Evolutionary conservation across 23 tunicate species (phyloP).

Genomic region (Corella eumyota): DNA sequence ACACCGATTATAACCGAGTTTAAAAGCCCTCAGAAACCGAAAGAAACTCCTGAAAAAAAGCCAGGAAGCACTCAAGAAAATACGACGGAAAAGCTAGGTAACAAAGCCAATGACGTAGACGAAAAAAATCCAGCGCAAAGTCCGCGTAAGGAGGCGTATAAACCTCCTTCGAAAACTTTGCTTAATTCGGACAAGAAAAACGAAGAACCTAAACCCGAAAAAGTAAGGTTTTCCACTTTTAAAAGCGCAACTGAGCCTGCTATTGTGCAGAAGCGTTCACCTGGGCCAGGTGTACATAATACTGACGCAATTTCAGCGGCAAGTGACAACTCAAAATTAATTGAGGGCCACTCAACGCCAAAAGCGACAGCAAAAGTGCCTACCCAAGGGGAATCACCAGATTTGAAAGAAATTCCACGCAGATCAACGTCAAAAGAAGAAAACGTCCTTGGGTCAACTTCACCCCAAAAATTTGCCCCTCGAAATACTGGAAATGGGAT

Average conservation of each 20-base stretch:
- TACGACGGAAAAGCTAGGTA: too few species aligned
- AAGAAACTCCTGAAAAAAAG: too few species aligned
- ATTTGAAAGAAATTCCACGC: background rate
- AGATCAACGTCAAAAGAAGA: background rate
- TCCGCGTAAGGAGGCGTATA: too few species aligned
- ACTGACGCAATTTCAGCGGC: conserved; percentile 1
- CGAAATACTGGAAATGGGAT: background rate
- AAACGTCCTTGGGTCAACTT: background rate
- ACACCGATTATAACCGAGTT: too few species aligned
- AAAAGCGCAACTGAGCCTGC: conserved; percentile 37
- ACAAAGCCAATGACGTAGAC: too few species aligned
- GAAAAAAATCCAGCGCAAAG: too few species aligned
- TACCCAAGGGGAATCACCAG: background rate
- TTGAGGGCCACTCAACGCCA: background rate
- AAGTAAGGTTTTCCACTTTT: too few species aligned
- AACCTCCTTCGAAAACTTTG: too few species aligned
- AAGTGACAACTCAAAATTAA: background rate
- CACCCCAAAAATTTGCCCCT: too few species aligned
- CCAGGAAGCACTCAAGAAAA: too few species aligned
- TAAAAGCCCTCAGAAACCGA: too few species aligned
- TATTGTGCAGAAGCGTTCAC: conserved; percentile 18
- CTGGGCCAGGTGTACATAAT: conserved; percentile 32
- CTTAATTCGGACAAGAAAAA: background rate
- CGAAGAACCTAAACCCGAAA: background rate
- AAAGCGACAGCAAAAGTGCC: background rate